phyloP scores from a whole-genome alignment of 2,113 vertebrate species.

The Anhinga anhinga region DNA sequence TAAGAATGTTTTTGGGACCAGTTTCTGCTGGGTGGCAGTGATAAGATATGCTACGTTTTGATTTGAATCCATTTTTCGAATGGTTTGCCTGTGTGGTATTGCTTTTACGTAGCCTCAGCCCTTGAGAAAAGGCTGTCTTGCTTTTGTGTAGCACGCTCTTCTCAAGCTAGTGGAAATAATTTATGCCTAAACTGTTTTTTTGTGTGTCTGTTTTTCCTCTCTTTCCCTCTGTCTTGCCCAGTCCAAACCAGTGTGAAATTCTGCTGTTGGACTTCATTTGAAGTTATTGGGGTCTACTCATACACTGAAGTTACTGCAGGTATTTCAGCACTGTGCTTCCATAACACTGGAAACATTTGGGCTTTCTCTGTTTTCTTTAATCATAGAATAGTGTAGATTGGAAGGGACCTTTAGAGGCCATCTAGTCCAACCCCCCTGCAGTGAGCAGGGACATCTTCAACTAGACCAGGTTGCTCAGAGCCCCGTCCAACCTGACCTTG shows the following conservation, averaged over 20 bases:
- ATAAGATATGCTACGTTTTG: not conserved
- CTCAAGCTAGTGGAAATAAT: not conserved
- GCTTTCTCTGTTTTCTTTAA: not conserved
- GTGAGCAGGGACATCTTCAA: too few species aligned
- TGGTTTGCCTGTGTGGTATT: rapidly evolving
- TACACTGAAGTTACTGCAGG: not conserved
- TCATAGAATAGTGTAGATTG: not conserved
- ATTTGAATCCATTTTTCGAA: rapidly evolving
- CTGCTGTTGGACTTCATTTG: not conserved
- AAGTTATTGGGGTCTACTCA: not conserved
- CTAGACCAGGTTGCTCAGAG: too few species aligned
- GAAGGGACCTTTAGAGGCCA: too few species aligned
- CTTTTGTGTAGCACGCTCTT: rapidly evolving
- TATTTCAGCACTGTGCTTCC: not conserved
- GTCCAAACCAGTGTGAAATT: not conserved
- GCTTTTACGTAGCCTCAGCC: not conserved
- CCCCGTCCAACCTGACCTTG: too few species aligned
- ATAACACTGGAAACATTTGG: not conserved
- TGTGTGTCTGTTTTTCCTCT: not conserved
- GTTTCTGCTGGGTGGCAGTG: not conserved
- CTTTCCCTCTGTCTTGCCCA: not conserved
- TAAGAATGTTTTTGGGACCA: not conserved
- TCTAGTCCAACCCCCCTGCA: too few species aligned
- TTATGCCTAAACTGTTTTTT: not conserved
- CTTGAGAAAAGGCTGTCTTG: not conserved